Percentiles rank a stretch among this genome's conserved stretches.
phyloP scores from a whole-genome alignment of 2,888 invertebrate species.

The Saturnia pavonia region DNA sequence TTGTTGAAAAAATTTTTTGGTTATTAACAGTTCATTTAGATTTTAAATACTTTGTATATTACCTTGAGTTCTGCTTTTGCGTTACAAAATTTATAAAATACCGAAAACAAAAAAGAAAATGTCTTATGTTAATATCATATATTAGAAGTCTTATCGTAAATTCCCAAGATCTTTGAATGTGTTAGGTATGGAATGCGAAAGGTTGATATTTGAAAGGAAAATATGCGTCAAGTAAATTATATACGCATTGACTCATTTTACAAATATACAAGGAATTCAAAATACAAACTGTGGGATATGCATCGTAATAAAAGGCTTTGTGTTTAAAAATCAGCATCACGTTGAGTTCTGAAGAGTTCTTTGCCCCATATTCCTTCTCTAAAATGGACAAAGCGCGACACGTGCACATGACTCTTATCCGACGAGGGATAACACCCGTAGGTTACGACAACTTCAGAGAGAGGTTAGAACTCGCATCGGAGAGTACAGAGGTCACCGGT shows the following conservation, averaged over 20 bases:
- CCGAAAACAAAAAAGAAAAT: not conserved
- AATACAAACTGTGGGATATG: not conserved
- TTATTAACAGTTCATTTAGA: too few species aligned
- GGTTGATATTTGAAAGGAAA: constrained; percentile 5
- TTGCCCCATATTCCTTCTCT: not conserved
- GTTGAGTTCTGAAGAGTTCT: not conserved
- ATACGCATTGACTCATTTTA: not conserved
- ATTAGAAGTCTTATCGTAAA: not conserved
- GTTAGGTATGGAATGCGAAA: constrained; percentile 2
- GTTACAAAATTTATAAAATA: not conserved
- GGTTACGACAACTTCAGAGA: too few species aligned
- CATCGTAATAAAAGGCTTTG: not conserved
- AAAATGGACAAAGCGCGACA: too few species aligned
- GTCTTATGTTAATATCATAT: not conserved
- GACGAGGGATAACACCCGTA: too few species aligned
- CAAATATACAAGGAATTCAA: not conserved
- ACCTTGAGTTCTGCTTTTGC: not conserved
- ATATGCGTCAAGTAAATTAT: not conserved
- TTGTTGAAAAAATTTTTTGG: too few species aligned
- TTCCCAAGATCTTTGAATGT: not conserved
- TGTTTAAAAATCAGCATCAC: not conserved
- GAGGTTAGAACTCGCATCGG: too few species aligned
- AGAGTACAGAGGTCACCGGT: too few species aligned
- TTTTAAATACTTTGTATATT: too few species aligned
- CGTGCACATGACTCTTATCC: too few species aligned